Conservation (phyloP, 2,113 vertebrate genomes). For the Nycticebus coucang region DNA sequence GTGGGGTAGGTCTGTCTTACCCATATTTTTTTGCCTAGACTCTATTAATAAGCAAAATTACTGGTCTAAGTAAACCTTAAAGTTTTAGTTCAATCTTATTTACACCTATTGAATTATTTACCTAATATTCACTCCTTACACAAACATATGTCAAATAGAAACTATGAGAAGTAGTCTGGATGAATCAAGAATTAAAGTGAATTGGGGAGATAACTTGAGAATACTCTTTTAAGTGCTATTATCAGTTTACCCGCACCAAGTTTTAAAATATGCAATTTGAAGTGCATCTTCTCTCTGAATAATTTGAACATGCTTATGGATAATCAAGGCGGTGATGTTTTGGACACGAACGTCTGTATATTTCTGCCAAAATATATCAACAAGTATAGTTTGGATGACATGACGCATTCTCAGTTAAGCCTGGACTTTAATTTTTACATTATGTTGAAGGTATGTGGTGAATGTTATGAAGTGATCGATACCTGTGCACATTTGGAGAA, state of each 20-base stretch:
- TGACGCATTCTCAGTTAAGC: not conserved
- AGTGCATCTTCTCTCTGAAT: not conserved
- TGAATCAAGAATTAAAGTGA: not conserved
- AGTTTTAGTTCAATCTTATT: not conserved
- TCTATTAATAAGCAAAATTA: not conserved
- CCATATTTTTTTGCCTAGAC: not conserved
- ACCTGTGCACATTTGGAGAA: not conserved
- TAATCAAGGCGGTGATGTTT: not conserved
- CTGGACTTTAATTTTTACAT: not conserved
- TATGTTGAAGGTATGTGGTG: not conserved
- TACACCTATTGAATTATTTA: not conserved
- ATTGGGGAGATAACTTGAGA: not conserved
- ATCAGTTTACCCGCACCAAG: not conserved
- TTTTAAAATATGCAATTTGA: not conserved
- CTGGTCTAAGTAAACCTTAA: not conserved
- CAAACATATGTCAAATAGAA: not conserved
- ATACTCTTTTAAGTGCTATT: not conserved
- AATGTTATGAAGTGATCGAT: not conserved
- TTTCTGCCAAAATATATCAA: not conserved
- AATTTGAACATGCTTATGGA: not conserved
- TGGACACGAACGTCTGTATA: rapidly evolving
- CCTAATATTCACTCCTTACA: not conserved
- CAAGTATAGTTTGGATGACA: rapidly evolving
- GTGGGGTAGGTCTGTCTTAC: not conserved
- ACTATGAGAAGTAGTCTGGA: not conserved